These are phyloP conservation scores for Ameiurus melas DNA, from an alignment of 2,113 vertebrate genomes.

Conservation along the genomic window DNA sequence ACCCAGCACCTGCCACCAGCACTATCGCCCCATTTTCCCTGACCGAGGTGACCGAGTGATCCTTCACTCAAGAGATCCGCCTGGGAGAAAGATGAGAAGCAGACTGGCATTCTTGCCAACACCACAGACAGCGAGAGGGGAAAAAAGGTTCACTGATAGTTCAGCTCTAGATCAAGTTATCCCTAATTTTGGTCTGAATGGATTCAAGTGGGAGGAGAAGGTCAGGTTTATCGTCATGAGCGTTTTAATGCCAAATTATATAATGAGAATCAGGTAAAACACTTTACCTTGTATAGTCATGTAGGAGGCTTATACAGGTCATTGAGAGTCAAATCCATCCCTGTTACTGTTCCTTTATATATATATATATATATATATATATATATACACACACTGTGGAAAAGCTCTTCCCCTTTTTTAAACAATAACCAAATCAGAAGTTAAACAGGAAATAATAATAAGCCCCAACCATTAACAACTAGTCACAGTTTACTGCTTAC, in stretches of 20 bases:
- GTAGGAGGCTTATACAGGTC: neutral
- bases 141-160: conserved; percentile 40
- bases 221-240: neutral
- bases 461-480: neutral
- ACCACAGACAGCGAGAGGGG: conserved; percentile 45
- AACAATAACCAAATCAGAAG: neutral
- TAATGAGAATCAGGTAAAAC: neutral
- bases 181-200: conserved; percentile 58
- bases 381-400: too few relatives aligned
- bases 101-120: conserved; percentile 51
- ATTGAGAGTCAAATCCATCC: neutral
- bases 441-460: neutral
- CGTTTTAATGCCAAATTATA: neutral
- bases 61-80: conserved; percentile 40
- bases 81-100: conserved; percentile 59
- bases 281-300: neutral
- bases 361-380: too few relatives aligned
- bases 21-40: conserved; percentile 9
- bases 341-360: neutral
- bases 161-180: conserved; percentile 29
- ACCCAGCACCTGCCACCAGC: conserved; percentile 18
- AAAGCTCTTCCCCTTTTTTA: neutral
- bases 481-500: neutral
- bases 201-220: neutral
- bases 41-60: conserved; percentile 35